phyloP scores from a whole-genome alignment of 1,140 invertebrate species.

The Macrocentrus cingulum region DNA sequence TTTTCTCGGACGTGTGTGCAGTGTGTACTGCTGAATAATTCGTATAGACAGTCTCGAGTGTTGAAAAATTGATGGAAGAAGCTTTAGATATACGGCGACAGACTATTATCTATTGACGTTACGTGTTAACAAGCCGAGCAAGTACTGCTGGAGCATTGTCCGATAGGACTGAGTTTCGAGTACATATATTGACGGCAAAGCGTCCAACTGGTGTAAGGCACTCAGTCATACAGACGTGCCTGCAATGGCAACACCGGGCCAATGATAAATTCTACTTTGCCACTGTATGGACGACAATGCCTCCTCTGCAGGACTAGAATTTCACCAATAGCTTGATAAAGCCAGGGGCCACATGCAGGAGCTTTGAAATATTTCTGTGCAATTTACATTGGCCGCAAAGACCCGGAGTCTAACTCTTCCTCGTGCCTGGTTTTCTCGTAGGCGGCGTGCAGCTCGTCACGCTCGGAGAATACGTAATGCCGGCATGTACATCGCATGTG shows the following conservation, averaged over 20 bases:
- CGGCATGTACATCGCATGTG: neutral
- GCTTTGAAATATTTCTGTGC: slow-evolving; percentile 41
- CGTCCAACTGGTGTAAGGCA: slow-evolving; percentile 29
- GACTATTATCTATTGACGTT: too few species aligned
- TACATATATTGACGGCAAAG: neutral
- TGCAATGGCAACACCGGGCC: slow-evolving; percentile 39
- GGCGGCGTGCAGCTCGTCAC: slow-evolving; percentile 11
- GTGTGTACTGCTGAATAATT: too few species aligned
- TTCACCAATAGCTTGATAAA: slow-evolving; percentile 32
- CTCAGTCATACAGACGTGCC: slow-evolving; percentile 41
- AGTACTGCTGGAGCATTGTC: too few species aligned
- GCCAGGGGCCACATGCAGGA: slow-evolving; percentile 16
- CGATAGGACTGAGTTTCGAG: neutral
- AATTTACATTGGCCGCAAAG: slow-evolving; percentile 42
- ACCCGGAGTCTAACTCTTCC: slow-evolving; percentile 25
- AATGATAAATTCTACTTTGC: slow-evolving; percentile 40
- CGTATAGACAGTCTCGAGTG: too few species aligned
- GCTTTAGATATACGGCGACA: too few species aligned
- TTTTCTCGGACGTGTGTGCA: too few species aligned
- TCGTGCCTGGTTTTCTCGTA: slow-evolving; percentile 7
- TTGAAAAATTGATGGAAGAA: too few species aligned
- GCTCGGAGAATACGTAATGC: slow-evolving; percentile 40
- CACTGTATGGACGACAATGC: slow-evolving; percentile 19
- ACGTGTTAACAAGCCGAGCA: too few species aligned
- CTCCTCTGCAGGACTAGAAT: slow-evolving; percentile 27